Evolutionary conservation across 1,140 invertebrate genomes (phyloP), one percentile per base, ranked within the genome.

Genomic region (Pemphigus obesinymphae): DNA sequence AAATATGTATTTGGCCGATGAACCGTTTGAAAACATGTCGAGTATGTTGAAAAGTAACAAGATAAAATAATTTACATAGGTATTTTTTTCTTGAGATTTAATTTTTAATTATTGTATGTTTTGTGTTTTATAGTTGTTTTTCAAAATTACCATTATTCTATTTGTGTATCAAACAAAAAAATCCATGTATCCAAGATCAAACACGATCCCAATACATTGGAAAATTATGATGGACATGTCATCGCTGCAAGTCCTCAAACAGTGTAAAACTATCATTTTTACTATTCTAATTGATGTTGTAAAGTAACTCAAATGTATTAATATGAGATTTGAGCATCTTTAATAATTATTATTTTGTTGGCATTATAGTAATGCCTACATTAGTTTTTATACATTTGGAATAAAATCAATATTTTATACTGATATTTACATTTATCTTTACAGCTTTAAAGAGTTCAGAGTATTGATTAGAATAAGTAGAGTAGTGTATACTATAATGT

Each of bases 111-210:
- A 48, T 48, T 8, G 31, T 61, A 17, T 1, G 26, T 82, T 81
- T 84, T 84, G 84, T 86, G 26, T 84, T 83, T 88, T 87, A 82
- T 85, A 90, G 93, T 96, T 83, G 90, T 91, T 7, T 96, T 94
- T 85, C 91, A 93, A 83, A 90, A 93, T 83, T 92, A 94, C 84
- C 92, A 92, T 86, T 96, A 95, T 85, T 89, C 93, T n/a, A 91
- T 96, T 83, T 95, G 94, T 85, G 88, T 96, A 83, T 95, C 94
- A 0, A 95, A 96, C 85, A 92, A 94, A 85, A 93, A 92, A 85
- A 92, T 96, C 82, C 92, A 94, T 86, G 89, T 96, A 31, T 90
- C 94, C 0, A 96, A 96, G 85, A 89, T 80, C 11, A 80, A 40
- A 80, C 76, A 80, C 10, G 55, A 61, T n/a, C 34, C 55, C 1